A percentile compares a stretch with the other conserved stretches of the same genome.
Conservation (phyloP, 1,140 invertebrate genomes). For the Pogonomyrmex barbatus region DNA sequence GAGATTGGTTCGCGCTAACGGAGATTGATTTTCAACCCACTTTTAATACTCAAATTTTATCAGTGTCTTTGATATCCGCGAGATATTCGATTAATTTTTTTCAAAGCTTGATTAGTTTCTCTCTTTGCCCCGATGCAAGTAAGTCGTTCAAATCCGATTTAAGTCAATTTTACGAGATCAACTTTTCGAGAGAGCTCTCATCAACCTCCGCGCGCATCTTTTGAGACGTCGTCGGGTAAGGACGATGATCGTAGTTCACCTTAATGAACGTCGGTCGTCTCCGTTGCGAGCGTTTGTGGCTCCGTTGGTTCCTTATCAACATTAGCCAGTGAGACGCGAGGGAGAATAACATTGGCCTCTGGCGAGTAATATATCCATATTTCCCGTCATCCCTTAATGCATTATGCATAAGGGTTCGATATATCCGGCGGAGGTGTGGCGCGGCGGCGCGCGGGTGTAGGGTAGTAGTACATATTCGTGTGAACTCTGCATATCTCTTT, state of each 20-base stretch:
- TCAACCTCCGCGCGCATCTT: conserved; percentile 19
- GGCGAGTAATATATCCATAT: conserved; percentile 78
- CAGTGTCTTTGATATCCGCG: not conserved
- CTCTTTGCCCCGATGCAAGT: not conserved
- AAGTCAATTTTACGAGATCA: conserved; percentile 29
- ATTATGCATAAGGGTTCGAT: conserved; percentile 79
- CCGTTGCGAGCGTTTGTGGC: conserved; percentile 39
- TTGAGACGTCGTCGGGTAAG: conserved; percentile 48
- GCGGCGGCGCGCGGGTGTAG: not conserved
- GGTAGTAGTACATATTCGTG: conserved; percentile 33
- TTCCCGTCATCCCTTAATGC: conserved; percentile 77
- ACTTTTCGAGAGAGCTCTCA: conserved; percentile 24
- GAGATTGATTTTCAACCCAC: not conserved
- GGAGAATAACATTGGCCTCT: conserved; percentile 78
- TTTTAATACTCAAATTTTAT: not conserved
- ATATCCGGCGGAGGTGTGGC: conserved; percentile 58
- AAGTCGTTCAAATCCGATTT: conserved; percentile 48
- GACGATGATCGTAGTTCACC: conserved; percentile 46
- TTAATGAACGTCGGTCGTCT: conserved; percentile 70
- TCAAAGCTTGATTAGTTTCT: not conserved
- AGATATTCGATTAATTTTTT: not conserved
- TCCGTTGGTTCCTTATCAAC: conserved; percentile 75
- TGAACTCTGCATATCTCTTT: conserved; percentile 54
- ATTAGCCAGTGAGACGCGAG: conserved; percentile 76
- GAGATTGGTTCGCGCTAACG: not conserved